phyloP scores from a whole-genome alignment of 2,888 invertebrate species.

The Mimumesa dahlbomi region DNA sequence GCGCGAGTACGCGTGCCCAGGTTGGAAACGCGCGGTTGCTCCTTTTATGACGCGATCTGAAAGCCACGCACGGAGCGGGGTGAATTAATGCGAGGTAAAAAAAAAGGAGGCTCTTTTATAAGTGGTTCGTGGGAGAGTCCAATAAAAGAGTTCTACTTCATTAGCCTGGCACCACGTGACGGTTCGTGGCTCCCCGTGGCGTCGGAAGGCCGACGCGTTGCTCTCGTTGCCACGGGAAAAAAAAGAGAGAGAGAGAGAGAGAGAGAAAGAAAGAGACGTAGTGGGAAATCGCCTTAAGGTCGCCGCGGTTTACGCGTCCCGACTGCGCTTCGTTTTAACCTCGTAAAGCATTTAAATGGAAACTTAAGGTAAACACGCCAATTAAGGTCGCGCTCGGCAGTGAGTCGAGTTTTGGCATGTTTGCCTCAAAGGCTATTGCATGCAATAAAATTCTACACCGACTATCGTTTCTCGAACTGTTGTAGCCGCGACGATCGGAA shows the following conservation, averaged over 20 bases:
- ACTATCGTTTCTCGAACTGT: too few species aligned
- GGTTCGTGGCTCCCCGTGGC: slow-evolving; percentile 73
- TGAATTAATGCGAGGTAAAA: slow-evolving; percentile 15
- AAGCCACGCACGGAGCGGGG: neutral
- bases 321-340: slow-evolving; percentile 42
- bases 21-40: slow-evolving; percentile 7
- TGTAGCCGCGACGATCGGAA: too few species aligned
- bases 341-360: slow-evolving; percentile 61
- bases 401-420: slow-evolving; percentile 28
- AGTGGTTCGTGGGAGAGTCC: slow-evolving; percentile 61
- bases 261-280: slow-evolving; percentile 25
- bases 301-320: slow-evolving; percentile 44
- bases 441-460: too few species aligned
- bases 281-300: slow-evolving; percentile 58
- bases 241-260: slow-evolving; percentile 35
- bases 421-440: slow-evolving; percentile 43
- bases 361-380: slow-evolving; percentile 62
- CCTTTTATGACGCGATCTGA: neutral
- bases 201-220: slow-evolving; percentile 63
- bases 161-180: slow-evolving; percentile 66
- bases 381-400: slow-evolving; percentile 54
- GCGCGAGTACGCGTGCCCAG: too few species aligned
- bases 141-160: slow-evolving; percentile 33
- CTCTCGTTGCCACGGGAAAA: slow-evolving; percentile 48
- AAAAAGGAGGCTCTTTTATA: slow-evolving; percentile 32